phyloP scores from a whole-genome alignment of 2,113 vertebrate genomes.

The Erythrocercus mccallii region DNA sequence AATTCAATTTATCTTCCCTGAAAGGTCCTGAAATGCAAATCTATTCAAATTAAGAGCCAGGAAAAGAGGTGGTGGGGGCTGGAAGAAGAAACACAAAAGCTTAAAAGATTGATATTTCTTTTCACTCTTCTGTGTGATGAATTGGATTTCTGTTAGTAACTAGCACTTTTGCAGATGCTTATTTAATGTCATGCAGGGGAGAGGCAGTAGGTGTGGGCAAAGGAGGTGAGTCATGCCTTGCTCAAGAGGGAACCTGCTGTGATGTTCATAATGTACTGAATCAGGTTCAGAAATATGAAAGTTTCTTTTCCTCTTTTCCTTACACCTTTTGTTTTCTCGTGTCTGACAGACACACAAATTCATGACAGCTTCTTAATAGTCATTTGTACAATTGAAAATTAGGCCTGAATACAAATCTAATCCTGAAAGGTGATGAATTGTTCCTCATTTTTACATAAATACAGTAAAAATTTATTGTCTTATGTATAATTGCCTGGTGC shows the following conservation, averaged over 20 bases:
- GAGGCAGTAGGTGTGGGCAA: slow-evolving; percentile 33
- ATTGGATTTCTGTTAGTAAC: slow-evolving; percentile 12
- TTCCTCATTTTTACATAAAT: background rate
- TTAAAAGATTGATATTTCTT: slow-evolving; percentile 3
- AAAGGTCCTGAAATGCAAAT: slow-evolving; percentile 20
- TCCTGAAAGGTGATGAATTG: background rate
- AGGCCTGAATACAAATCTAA: background rate
- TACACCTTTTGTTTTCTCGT: background rate
- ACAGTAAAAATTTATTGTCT: background rate
- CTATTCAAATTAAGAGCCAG: slow-evolving; percentile 4
- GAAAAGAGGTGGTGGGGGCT: background rate
- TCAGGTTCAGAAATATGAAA: background rate
- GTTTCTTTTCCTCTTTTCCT: background rate
- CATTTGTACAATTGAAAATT: background rate
- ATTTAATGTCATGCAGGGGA: slow-evolving; percentile 26
- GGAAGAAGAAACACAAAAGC: slow-evolving; percentile 22
- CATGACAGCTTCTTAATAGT: background rate
- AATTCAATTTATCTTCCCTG: background rate
- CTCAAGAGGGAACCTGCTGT: slow-evolving; percentile 6
- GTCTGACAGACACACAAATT: background rate
- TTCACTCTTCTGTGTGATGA: slow-evolving; percentile 13
- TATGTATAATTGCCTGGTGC: background rate
- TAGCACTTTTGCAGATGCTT: slow-evolving; percentile 5
- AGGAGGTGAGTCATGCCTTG: slow-evolving; percentile 31
- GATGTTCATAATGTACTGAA: slow-evolving; percentile 10